Base-by-base conservation (phyloP, 2,797 vertebrate species). In the Eidolon dupreanum region DNA sequence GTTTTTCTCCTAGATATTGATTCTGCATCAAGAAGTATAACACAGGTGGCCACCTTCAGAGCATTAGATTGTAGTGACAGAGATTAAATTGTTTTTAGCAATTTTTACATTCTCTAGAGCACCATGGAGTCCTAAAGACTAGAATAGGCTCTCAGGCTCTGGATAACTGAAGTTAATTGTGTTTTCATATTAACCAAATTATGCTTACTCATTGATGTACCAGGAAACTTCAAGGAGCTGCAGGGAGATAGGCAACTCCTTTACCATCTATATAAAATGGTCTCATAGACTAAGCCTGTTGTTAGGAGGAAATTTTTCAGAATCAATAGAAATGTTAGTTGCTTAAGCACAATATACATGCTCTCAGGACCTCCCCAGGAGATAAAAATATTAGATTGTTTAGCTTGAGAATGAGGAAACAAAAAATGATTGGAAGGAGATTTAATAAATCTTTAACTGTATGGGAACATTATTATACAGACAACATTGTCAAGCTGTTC, bases 361-460 rank as follows among this genome's bases (percentile, higher is more conserved):
- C 53, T 94, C 75, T 93, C 31, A 89, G 46, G 24, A 61, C 5
- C 59, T 97, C 91, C 92, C 78, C 94, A 61, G n/a, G 13, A 88
- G 88, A 89, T 87, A 65, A 89, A 95, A 97, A 93, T 2, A 5
- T 66, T 73, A 88, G 73, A 74, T 96, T 78, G 89, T 87, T 96
- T 96, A 86, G 38, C n/a, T 89, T 90, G 51, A 95, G 82, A 92
- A 93, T 88, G 68, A 85, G 24, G 41, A 88, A 94, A 71, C 2
- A 24, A 73, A 95, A 70, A 24, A 90, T 85, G 55, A 82, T 75
- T 92, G 88, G 95, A 88, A 88, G 24, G 36, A 84, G 88, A 96
- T 96, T 96, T 93, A 95, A 93, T 88, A 93, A 90, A 90, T 95
- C 81, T 95, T 96, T 24, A 88, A 90, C 55, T 68, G 19, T 38